A percentile compares a stretch with the other conserved stretches of the same genome.
Evolutionary conservation across 53 echinoderm and acorn worm species (phyloP).

Genomic region (Zoroaster sp.): DNA sequence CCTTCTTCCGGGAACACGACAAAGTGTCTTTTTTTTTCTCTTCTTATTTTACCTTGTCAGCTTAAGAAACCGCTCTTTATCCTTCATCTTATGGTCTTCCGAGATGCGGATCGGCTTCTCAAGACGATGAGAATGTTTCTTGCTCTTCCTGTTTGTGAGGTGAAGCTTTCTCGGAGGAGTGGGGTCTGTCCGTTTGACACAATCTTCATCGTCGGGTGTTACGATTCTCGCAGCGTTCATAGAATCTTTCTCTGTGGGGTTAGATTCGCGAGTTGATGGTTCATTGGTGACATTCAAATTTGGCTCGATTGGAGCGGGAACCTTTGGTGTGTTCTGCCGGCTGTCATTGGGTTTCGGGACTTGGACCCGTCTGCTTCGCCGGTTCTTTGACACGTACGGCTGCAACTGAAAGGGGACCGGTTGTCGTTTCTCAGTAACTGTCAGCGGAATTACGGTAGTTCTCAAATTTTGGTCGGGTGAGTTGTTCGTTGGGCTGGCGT

Average conservation of each 20-base stretch:
- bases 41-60: slow-evolving; percentile 63
- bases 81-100: slow-evolving; percentile 35
- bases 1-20: background rate
- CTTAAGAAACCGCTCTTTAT: slow-evolving; percentile 59
- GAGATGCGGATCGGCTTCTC: background rate
- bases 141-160: background rate
- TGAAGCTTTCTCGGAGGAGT: background rate
- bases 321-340: background rate
- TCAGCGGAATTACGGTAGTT: background rate
- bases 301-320: background rate
- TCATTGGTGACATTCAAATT: background rate
- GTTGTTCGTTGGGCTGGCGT: background rate
- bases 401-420: background rate
- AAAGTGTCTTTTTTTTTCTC: background rate
- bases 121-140: background rate
- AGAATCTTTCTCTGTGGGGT: background rate
- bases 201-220: background rate
- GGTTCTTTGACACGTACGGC: slow-evolving; percentile 20
- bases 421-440: slow-evolving; percentile 2
- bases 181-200: background rate
- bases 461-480: background rate
- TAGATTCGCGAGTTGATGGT: background rate
- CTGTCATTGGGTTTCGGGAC: background rate
- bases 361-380: background rate
- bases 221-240: background rate